Conservation (phyloP, 2,888 invertebrate species). For the Suillia variegata region DNA sequence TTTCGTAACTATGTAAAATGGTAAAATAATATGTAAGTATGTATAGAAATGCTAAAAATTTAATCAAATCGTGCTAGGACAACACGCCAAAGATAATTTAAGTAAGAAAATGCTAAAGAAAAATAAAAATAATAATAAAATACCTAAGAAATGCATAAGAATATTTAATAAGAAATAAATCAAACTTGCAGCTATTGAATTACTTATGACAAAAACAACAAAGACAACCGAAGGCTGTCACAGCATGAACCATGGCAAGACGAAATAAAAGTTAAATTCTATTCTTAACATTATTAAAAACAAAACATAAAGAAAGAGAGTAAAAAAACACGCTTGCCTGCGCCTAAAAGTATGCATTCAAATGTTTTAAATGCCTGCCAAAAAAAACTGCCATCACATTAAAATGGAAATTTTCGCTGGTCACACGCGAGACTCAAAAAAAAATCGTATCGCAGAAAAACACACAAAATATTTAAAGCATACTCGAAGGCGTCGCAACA, state of each 20-base stretch:
- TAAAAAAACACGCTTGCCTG: neutral
- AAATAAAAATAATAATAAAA: neutral
- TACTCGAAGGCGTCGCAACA: neutral
- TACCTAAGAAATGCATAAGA: neutral
- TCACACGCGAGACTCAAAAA: no score
- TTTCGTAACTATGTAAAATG: no score
- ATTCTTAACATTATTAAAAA: neutral
- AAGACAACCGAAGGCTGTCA: neutral
- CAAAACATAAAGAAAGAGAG: neutral
- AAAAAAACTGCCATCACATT: constrained; percentile 9
- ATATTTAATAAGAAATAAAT: neutral
- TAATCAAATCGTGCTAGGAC: no score
- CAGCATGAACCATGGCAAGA: no score
- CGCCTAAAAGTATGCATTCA: neutral
- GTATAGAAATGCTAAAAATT: no score
- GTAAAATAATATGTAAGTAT: no score
- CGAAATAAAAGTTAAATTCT: neutral
- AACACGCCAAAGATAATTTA: constrained; percentile 15
- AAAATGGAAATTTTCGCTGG: neutral
- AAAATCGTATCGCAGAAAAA: no score
- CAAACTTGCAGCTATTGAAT: no score
- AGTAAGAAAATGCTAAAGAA: constrained; percentile 17
- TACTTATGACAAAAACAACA: neutral
- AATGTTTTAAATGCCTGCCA: neutral
- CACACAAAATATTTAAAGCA: no score